Evolutionary conservation across 1,140 invertebrate species (phyloP).

Genomic region (Drosophila ficusphila): DNA sequence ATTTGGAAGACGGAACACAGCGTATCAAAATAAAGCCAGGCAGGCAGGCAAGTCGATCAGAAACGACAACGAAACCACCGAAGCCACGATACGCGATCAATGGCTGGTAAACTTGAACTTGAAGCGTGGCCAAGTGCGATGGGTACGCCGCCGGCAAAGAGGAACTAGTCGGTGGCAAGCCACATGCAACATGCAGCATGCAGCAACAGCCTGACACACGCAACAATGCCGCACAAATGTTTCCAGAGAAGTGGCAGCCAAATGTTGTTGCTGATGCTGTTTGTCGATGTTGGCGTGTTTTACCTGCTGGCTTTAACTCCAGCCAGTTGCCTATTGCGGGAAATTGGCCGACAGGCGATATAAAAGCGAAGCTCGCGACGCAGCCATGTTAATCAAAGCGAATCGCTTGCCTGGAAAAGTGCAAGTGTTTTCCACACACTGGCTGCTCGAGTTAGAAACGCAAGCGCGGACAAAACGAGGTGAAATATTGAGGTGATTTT

Average conservation of each 20-base stretch:
- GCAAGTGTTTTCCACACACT: constrained; percentile 36
- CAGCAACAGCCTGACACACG: constrained; percentile 1
- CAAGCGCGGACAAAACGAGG: constrained; percentile 24
- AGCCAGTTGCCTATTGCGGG: constrained; percentile 50
- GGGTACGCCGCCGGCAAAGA: neutral
- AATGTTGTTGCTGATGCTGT: constrained; percentile 8
- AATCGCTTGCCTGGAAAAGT: constrained; percentile 65
- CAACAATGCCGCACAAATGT: constrained; percentile 22
- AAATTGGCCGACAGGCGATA: constrained; percentile 41
- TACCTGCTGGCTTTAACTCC: constrained; percentile 11
- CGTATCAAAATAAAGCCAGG: constrained; percentile 11
- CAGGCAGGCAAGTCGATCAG: neutral
- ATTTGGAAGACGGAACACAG: constrained; percentile 72
- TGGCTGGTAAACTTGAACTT: constrained; percentile 72
- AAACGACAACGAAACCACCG: constrained; percentile 1
- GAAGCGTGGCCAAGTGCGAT: constrained; percentile 46
- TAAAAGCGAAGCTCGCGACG: constrained; percentile 54
- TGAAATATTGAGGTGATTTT: constrained; percentile 36
- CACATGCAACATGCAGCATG: constrained; percentile 6
- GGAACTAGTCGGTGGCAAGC: constrained; percentile 42
- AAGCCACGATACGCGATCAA: neutral
- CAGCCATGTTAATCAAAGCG: constrained; percentile 70
- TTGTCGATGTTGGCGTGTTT: constrained; percentile 5
- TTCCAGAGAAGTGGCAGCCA: constrained; percentile 28
- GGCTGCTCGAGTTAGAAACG: neutral